phyloP scores from a whole-genome alignment of 2,797 vertebrate genomes.

The Pyrrhura leucotis region DNA sequence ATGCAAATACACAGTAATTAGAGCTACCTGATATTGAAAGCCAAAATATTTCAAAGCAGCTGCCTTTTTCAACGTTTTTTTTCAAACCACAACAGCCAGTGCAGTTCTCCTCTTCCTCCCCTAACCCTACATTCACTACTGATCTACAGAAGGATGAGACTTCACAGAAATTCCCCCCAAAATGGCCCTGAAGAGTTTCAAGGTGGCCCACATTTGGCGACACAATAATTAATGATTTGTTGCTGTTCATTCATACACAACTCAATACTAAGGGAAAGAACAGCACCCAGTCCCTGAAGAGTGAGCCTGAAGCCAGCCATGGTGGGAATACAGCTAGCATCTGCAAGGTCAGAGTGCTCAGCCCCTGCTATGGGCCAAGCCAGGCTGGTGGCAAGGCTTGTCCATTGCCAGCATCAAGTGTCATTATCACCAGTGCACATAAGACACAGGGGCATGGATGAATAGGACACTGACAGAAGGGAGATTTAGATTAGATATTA shows the following conservation, averaged over 20 bases:
- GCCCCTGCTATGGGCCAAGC: not conserved
- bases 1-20: not conserved
- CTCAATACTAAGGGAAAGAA: not conserved
- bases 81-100: not conserved
- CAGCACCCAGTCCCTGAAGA: not conserved
- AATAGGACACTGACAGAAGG: not conserved
- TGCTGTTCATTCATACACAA: not conserved
- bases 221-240: rapidly evolving
- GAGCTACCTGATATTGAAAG: not conserved
- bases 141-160: not conserved
- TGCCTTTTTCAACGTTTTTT: not conserved
- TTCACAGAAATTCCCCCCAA: not conserved
- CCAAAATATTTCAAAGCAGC: not conserved
- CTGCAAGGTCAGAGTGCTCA: not conserved
- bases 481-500: not conserved
- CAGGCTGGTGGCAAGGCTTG: not conserved
- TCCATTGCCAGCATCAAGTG: not conserved
- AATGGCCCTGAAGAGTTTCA: not conserved
- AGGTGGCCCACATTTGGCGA: too few species aligned
- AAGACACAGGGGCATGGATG: not conserved
- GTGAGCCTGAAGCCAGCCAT: not conserved
- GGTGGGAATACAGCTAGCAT: not conserved
- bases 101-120: not conserved
- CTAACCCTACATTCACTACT: not conserved
- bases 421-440: not conserved